A percentile compares a stretch with the other conserved stretches of the same genome.
Evolutionary conservation across 2,113 vertebrate genomes (phyloP).

Genomic region (Psettodes erumei): DNA sequence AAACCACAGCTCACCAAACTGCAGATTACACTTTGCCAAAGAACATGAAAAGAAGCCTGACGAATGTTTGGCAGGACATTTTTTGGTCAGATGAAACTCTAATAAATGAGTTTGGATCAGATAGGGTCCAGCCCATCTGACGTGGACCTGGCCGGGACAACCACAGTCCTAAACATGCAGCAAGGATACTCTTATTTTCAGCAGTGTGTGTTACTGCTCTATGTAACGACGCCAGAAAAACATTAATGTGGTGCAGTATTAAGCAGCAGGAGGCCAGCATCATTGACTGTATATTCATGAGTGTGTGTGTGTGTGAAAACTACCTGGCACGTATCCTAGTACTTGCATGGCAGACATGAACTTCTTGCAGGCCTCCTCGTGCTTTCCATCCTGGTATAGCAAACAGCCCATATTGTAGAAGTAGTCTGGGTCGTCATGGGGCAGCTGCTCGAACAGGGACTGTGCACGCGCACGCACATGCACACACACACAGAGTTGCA

Average conservation of each 20-base stretch:
- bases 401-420: constrained; percentile 92
- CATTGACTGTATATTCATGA: neutral
- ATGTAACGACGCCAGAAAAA: neutral
- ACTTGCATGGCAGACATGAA: constrained; percentile 90
- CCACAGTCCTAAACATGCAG: too few relatives aligned
- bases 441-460: constrained; percentile 91
- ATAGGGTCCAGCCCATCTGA: too few relatives aligned
- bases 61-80: too few relatives aligned
- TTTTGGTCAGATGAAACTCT: too few relatives aligned
- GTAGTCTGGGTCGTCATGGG: constrained; percentile 86
- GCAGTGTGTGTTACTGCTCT: neutral
- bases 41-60: too few relatives aligned
- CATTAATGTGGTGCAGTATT: neutral
- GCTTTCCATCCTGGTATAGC: constrained; percentile 91
- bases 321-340: constrained; percentile 89
- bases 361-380: constrained; percentile 91
- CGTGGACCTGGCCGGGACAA: too few relatives aligned
- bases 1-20: neutral
- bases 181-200: neutral
- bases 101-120: too few relatives aligned
- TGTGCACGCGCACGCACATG: constrained; percentile 47
- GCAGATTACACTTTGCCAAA: too few relatives aligned
- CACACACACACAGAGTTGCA: neutral
- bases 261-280: neutral
- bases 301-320: neutral